phyloP scores from a whole-genome alignment of 2,113 vertebrate species.

The Poecile atricapillus region DNA sequence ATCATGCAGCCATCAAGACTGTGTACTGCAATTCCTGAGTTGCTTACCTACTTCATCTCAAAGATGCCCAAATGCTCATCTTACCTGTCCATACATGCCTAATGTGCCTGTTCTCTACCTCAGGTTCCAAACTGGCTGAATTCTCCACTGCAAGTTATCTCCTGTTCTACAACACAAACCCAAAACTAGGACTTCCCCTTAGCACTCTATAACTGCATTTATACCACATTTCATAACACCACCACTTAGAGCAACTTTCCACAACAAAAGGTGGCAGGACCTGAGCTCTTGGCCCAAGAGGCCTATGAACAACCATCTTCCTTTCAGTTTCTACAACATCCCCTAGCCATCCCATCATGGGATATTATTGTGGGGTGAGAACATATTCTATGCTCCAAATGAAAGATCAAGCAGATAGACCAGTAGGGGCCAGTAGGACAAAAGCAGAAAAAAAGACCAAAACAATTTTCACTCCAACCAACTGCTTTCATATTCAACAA shows the following conservation, averaged over 20 bases:
- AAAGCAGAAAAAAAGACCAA: not conserved
- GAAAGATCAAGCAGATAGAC: not conserved
- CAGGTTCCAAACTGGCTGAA: not conserved
- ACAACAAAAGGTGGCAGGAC: not conserved
- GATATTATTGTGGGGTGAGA: not conserved
- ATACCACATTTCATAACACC: not conserved
- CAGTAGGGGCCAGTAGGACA: not conserved
- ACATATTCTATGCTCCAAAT: not conserved
- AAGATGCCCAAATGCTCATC: not conserved
- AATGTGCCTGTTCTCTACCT: not conserved
- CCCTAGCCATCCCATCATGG: not conserved
- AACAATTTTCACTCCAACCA: not conserved
- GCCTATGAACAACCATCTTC: not conserved
- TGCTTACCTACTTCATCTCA: not conserved
- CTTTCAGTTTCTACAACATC: not conserved
- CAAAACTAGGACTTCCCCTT: not conserved
- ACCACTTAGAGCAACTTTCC: not conserved
- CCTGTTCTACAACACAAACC: not conserved
- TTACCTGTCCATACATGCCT: not conserved
- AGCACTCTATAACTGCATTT: not conserved
- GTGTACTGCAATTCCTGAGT: not conserved
- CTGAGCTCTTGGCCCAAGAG: not conserved
- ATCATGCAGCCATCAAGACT: not conserved
- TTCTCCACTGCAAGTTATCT: not conserved
- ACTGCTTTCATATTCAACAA: not conserved